Percentiles rank a stretch among this genome's conserved stretches.
Conservation (phyloP, 30 jellyfish, hydroid and myxozoan genomes). For the Nemopilema nomurai region DNA sequence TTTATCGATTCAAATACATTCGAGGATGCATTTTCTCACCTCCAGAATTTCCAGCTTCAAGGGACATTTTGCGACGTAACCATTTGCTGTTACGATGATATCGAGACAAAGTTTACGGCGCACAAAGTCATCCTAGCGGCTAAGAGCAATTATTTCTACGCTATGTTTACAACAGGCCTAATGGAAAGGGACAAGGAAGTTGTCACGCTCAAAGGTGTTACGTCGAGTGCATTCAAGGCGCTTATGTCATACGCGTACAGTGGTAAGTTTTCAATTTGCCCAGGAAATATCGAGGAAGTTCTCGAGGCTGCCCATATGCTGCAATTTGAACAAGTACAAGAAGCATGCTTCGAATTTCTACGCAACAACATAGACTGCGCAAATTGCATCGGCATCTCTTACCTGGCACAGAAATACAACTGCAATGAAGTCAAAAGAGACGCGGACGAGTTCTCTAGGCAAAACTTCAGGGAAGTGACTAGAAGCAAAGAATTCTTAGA, state of each 20-base stretch:
- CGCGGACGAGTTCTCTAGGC: constrained; percentile 66
- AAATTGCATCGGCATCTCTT: constrained; percentile 77
- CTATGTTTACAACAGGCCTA: constrained; percentile 84
- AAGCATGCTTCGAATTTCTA: constrained; percentile 74
- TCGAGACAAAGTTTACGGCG: constrained; percentile 44
- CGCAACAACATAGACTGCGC: constrained; percentile 61
- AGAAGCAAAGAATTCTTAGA: constrained; percentile 57
- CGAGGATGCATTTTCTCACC: constrained; percentile 61
- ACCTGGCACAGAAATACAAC: constrained; percentile 76
- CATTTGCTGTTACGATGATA: constrained; percentile 68
- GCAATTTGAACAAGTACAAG: constrained; percentile 77
- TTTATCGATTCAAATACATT: constrained; percentile 45
- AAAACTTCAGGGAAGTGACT: constrained; percentile 72
- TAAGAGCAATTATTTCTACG: constrained; percentile 69
- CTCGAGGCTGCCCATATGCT: constrained; percentile 88
- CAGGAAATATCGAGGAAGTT: constrained; percentile 57
- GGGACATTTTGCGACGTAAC: constrained; percentile 79
- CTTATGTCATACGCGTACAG: constrained; percentile 73
- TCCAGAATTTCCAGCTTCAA: constrained; percentile 56
- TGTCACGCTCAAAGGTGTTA: constrained; percentile 55
- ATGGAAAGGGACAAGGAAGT: constrained; percentile 63
- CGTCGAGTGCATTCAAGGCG: constrained; percentile 50
- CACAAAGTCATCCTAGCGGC: constrained; percentile 81
- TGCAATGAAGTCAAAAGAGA: constrained; percentile 61
- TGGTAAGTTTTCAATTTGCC: constrained; percentile 39